Evolutionary conservation across 1,140 invertebrate genomes (phyloP), one percentile per base, ranked within the genome.

Genomic region (Apis mellifera): DNA sequence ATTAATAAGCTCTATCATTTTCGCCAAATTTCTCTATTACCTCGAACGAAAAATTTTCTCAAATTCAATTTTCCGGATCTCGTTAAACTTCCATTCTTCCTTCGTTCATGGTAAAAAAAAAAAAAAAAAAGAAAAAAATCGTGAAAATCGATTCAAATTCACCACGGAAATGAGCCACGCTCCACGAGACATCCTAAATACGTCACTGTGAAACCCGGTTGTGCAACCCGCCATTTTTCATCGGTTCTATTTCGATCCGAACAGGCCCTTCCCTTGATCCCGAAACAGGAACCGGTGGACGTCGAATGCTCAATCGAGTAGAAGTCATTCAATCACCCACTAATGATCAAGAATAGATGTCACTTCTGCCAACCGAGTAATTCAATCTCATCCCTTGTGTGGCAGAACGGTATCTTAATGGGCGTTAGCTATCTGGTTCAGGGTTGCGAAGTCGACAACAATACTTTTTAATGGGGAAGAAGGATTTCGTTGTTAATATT

Each of bases 281-380:
- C 17, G 55, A 19, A 62, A n/a, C 48, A 52, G n/a, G n/a, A 26
- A 19, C 23, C 23, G 26, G 1, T n/a, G 15, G 52, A 19, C 32
- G n/a, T 21, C 19, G n/a, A 32, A 59, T 3, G 54, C 17, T 23
- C 21, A 26, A 59, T 52, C 42, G 66, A 12, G 13, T n/a, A 32
- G 32, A 70, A 78, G 23, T 60, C 54, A 70, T 78, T 52, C 12
- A 60, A 78, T 57, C 76, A 60, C n/a, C 65, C 42, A 50, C 42
- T 78, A 78, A 70, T 55, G 66, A 52, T 50, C 19, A 26, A 60
- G 76, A 78, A 13, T 17, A 19, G n/a, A 50, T 54, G 42, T 70
- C 65, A 52, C 68, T 78, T 50, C n/a, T 52, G n/a, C 42, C 21
- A 21, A 42, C 17, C 17, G 66, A 69, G 59, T 32, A 54, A 70